Evolutionary conservation across 2,797 vertebrate species (phyloP).

Genomic region (Oreochromis grahami): DNA sequence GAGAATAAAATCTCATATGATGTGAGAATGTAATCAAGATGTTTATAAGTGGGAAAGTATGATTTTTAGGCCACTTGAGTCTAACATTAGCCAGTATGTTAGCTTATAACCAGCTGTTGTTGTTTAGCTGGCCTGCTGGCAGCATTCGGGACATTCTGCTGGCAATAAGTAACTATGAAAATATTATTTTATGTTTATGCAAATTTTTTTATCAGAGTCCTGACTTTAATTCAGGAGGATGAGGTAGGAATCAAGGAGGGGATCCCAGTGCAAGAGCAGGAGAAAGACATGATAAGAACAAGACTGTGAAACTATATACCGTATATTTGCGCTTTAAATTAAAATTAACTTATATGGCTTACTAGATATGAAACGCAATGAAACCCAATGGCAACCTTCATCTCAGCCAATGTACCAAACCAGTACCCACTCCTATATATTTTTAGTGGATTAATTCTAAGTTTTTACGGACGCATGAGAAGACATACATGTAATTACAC

Average conservation of each 20-base stretch:
- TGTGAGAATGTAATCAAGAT: background rate
- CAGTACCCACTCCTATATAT: background rate
- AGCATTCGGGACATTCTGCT: background rate
- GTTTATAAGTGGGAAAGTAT: background rate
- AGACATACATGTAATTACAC: background rate
- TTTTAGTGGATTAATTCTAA: background rate
- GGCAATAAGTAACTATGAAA: background rate
- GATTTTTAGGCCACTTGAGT: background rate
- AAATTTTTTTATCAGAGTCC: background rate
- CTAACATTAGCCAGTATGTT: background rate
- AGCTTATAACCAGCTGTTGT: background rate
- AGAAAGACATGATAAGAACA: background rate
- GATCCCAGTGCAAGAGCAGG: background rate
- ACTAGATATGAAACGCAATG: background rate
- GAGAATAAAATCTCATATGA: background rate
- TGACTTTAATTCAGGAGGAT: background rate
- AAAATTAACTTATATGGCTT: background rate
- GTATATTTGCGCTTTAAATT: background rate
- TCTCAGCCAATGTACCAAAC: background rate
- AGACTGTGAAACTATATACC: background rate
- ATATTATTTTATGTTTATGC: background rate
- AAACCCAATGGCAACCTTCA: background rate
- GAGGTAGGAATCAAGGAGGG: no score
- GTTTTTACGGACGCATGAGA: background rate
- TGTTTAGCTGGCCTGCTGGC: background rate